phyloP scores from a whole-genome alignment of 2,888 invertebrate genomes.

The Lysandra bellargus region DNA sequence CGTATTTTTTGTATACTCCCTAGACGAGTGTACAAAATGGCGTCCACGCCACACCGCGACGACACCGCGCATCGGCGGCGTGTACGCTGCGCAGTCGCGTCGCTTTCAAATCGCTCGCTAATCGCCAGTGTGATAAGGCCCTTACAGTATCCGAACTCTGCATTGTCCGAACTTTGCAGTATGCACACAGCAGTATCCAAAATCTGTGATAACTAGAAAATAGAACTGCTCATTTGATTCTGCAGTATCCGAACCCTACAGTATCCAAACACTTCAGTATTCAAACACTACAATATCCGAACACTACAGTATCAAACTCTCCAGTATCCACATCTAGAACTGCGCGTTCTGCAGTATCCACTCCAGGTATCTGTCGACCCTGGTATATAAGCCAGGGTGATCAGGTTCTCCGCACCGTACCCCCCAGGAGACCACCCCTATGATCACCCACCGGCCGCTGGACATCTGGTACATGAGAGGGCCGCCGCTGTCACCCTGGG shows the following conservation, averaged over 20 bases:
- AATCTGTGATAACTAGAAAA: slow-evolving; percentile 30
- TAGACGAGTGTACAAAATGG: no score
- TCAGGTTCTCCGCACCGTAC: slow-evolving; percentile 87
- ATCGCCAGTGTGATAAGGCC: no score
- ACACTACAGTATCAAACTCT: background rate
- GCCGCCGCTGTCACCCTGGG: slow-evolving; percentile 91
- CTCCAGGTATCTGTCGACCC: slow-evolving; percentile 84
- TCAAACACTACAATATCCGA: no score
- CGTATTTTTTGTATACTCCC: no score
- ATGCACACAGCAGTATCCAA: no score
- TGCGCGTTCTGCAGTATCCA: slow-evolving; percentile 84
- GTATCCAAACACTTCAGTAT: no score
- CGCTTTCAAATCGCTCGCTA: no score
- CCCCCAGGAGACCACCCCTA: slow-evolving; percentile 94
- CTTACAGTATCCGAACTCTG: no score
- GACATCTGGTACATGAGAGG: slow-evolving; percentile 87
- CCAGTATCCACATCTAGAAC: slow-evolving; percentile 53
- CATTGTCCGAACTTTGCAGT: background rate
- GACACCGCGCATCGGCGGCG: no score
- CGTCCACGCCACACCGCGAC: no score
- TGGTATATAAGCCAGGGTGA: slow-evolving; percentile 89
- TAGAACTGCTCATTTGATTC: slow-evolving; percentile 55
- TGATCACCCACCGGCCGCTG: slow-evolving; percentile 87
- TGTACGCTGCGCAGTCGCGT: no score
- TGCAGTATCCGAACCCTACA: no score